A percentile compares a stretch with the other conserved stretches of the same genome.
Evolutionary conservation across 2,113 vertebrate genomes (phyloP).

Genomic region (Hemiprocne comata): DNA sequence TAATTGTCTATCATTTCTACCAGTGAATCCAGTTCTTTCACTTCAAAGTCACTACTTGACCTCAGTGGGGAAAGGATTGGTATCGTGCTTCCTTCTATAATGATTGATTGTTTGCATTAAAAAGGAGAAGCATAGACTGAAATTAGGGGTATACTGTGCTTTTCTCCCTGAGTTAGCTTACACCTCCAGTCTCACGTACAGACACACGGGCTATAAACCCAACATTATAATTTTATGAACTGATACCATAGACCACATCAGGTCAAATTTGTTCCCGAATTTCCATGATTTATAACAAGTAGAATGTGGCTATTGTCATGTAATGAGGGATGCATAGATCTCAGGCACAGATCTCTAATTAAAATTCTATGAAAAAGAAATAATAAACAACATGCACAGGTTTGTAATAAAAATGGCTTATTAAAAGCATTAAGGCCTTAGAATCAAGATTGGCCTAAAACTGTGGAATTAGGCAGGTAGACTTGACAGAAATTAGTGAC

Average conservation of each 20-base stretch:
- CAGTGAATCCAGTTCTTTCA: not conserved
- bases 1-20: constrained; percentile 64
- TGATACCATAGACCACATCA: not conserved
- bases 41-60: constrained; percentile 28
- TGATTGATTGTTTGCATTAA: constrained; percentile 55
- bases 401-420: not conserved
- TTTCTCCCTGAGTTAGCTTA: not conserved
- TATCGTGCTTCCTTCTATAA: constrained; percentile 5
- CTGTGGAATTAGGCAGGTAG: not conserved
- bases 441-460: not conserved
- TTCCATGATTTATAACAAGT: not conserved
- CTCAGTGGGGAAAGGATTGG: not conserved
- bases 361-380: not conserved
- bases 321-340: not conserved
- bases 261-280: not conserved
- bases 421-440: not conserved
- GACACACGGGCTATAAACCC: not conserved
- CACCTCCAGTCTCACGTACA: not conserved
- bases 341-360: not conserved
- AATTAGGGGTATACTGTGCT: not conserved
- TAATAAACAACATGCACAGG: not conserved
- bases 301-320: not conserved
- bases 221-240: not conserved
- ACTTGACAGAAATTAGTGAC: not conserved
- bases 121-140: not conserved